phyloP scores from a whole-genome alignment of 2,888 invertebrate genomes.

The Chrysina gloriosa region DNA sequence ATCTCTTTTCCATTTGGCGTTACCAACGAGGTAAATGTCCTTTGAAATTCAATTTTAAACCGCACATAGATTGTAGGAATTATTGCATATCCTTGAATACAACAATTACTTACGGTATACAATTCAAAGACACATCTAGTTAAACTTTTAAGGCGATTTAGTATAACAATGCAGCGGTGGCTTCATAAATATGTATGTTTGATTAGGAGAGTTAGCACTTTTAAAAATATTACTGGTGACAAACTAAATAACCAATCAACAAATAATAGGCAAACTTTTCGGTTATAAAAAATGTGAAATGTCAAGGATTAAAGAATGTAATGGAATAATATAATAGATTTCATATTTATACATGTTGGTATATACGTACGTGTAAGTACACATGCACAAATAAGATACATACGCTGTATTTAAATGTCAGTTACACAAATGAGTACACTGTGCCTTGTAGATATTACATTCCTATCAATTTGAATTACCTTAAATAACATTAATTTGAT shows the following conservation, averaged over 20 bases:
- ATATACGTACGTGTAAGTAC: too few species aligned
- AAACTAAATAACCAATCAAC: background rate
- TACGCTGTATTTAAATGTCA: too few species aligned
- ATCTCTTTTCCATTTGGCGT: too few species aligned
- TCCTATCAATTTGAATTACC: too few species aligned
- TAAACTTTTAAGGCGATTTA: too few species aligned
- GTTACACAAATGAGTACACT: too few species aligned
- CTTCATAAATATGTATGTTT: background rate
- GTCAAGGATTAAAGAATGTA: background rate
- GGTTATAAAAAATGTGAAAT: background rate
- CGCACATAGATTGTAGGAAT: background rate
- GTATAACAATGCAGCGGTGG: background rate
- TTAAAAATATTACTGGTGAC: background rate
- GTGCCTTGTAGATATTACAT: too few species aligned
- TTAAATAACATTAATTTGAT: too few species aligned
- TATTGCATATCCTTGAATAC: constrained; percentile 2
- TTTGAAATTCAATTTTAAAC: too few species aligned
- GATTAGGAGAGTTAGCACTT: background rate
- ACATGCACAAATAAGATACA: too few species aligned
- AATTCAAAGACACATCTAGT: background rate
- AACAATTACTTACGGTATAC: background rate
- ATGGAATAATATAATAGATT: background rate
- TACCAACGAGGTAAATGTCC: too few species aligned
- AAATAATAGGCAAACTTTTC: background rate
- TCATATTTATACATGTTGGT: too few species aligned